Conservation (phyloP, 2,113 vertebrate species). For the Tenebrosternarchus preto region DNA sequence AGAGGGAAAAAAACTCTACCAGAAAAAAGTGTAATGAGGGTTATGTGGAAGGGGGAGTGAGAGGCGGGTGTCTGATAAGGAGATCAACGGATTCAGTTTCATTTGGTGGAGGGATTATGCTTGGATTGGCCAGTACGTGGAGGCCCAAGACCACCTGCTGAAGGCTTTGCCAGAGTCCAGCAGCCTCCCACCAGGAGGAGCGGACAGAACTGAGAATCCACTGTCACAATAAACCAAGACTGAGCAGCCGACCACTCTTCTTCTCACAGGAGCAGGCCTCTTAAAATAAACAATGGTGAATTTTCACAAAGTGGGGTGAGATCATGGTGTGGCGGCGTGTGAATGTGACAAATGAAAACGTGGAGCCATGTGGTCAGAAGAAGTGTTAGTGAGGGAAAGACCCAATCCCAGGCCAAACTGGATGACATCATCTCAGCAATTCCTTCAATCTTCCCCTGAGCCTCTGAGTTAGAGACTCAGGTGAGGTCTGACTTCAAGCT, state of each 20-base stretch:
- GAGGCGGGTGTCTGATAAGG: conserved; percentile 60
- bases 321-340: not conserved
- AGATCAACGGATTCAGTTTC: conserved; percentile 70
- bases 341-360: conserved; percentile 5
- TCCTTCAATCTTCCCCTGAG: not conserved
- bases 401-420: not conserved
- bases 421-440: not conserved
- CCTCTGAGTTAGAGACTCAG: not conserved
- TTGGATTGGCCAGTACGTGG: not conserved
- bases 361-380: conserved; percentile 5
- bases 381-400: not conserved
- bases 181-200: not conserved
- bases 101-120: conserved; percentile 39
- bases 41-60: not conserved
- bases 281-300: conserved; percentile 14
- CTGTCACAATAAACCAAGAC: conserved; percentile 49
- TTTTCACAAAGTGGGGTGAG: conserved; percentile 8
- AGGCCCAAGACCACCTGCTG: conserved; percentile 41
- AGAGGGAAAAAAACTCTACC: conserved; percentile 32
- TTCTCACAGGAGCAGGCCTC: conserved; percentile 1
- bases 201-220: not conserved
- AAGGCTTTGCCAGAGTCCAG: conserved; percentile 9
- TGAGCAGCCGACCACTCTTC: conserved; percentile 35
- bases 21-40: not conserved
- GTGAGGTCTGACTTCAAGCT: not conserved